Conservation (phyloP, 2,888 invertebrate genomes). For the Nomada lathburiana region DNA sequence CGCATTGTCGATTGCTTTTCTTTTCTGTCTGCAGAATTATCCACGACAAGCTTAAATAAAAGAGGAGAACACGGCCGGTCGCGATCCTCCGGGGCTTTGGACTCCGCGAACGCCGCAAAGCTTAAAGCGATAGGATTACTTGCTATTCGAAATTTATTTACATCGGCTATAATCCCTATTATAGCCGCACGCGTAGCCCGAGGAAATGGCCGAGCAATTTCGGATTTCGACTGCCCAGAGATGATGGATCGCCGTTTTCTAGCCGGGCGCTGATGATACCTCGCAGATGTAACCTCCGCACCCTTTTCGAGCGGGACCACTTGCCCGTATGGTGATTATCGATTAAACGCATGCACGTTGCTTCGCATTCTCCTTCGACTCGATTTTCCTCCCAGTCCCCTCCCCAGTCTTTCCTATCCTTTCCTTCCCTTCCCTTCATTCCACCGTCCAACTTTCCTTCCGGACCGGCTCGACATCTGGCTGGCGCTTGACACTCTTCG, state of each 20-base stretch:
- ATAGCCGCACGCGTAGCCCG: constrained; percentile 77
- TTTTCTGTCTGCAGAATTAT: neutral
- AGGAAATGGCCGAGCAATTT: constrained; percentile 71
- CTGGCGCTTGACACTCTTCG: constrained; percentile 16
- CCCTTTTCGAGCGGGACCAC: constrained; percentile 79
- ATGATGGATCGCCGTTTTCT: constrained; percentile 84
- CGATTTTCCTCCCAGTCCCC: constrained; percentile 12
- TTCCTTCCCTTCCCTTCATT: constrained; percentile 34
- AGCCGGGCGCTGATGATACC: constrained; percentile 80
- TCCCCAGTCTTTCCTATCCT: neutral
- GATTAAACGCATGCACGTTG: constrained; percentile 79
- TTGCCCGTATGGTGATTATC: constrained; percentile 80
- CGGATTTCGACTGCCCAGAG: constrained; percentile 80
- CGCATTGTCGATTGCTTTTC: neutral
- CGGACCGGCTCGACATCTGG: constrained; percentile 56
- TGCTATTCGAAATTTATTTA: constrained; percentile 68
- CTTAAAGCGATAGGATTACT: constrained; percentile 53
- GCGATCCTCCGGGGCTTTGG: constrained; percentile 11
- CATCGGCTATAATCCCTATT: constrained; percentile 78
- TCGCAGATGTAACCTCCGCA: constrained; percentile 82
- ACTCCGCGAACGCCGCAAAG: constrained; percentile 26
- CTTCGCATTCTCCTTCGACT: constrained; percentile 32
- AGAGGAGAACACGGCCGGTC: neutral
- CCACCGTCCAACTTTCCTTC: constrained; percentile 35
- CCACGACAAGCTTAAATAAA: neutral